Evolutionary conservation across 1,140 invertebrate genomes (phyloP), one percentile per base, ranked within the genome.

Genomic region (Armadillidium nasatum): DNA sequence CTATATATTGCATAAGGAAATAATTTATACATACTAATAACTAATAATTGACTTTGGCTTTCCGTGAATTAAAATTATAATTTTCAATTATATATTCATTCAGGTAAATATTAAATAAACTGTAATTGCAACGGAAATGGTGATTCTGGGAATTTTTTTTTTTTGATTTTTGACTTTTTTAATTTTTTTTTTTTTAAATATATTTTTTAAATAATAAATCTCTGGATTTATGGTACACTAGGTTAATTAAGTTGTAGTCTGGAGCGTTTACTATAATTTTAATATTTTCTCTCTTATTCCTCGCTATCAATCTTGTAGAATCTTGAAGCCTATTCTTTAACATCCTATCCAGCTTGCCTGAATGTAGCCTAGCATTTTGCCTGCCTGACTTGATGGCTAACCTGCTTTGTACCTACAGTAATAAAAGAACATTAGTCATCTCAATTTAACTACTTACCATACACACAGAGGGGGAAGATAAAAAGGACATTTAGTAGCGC

Each of bases 321-420:
- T 60, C 50, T 60, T 60, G 50, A 60, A 60, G 50, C 50, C 50
- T 60, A 60, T 60, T 33, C 33, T 33, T 33, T 60, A 60, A 13
- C n/a, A 60, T 60, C 50, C 50, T 60, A 60, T 60, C 19, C 50
- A 60, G 50, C 50, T 60, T 13, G 50, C 50, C 50, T 60, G 50
- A 60, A 15, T 60, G 33, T 33, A 33, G 33, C 50, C 50, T 60
- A 60, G 50, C 50, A 60, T 33, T 33, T 19, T 60, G 50, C 50
- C 50, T 60, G 50, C 50, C 50, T 60, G 50, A 60, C n/a, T 19
- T 60, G 50, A 13, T 15, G 11, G 50, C 11, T 19, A 60, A 60
- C 50, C 50, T 60, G 50, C 2, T 19, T 60, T 60, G 50, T 60
- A 60, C 50, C 50, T 60, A 60, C 50, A 60, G 7, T 60, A 60